Base-by-base conservation (phyloP, 2,888 invertebrate genomes). In the Caenorhabditis sp. region DNA sequence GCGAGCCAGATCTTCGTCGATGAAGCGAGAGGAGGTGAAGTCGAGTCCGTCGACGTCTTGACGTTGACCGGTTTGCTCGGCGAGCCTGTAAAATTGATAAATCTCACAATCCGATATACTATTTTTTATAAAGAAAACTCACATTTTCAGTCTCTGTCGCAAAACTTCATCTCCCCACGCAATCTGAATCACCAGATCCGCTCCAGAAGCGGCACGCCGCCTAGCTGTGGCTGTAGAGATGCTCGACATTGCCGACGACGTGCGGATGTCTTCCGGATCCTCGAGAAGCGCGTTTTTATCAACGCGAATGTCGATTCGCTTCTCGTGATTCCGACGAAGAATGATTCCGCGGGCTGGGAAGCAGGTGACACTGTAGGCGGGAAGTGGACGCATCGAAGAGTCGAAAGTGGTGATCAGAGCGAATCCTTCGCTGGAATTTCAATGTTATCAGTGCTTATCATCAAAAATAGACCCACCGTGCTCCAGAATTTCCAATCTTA, bases 61-160 rank as follows among this genome's bases (percentile, higher is more conserved):
- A 4, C 11, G 50, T 0, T 40, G 50, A 0, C 44, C 35, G 1
- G 26, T 58, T 8, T 55, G 24, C 9, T 2, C 13, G 44, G 56
- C 78, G 11, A 78, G 60, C 47, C 64, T 70, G 22, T 2, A 28
- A 47, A 40, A n/a, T n/a, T n/a, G n/a, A n/a, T n/a, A n/a, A n/a
- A n/a, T n/a, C n/a, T n/a, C n/a, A n/a, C n/a, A n/a, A n/a, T n/a
- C n/a, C n/a, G n/a, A n/a, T n/a, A n/a, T n/a, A n/a, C n/a, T n/a
- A n/a, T n/a, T n/a, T n/a, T 47, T 26, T 5, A 20, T 35, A 22
- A 44, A 8, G 4, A 11, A 24, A 44, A 72, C 55, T 61, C 28
- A 78, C 78, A 64, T n/a, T 65, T 65, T 64, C 20, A 78, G n/a
- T 37, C 78, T 50, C 15, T 70, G 62, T 18, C 78, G 47, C 15